These are phyloP conservation scores for Melipona quadrifasciata DNA, from an alignment of 1,140 invertebrate species.

Conservation along the genomic window DNA sequence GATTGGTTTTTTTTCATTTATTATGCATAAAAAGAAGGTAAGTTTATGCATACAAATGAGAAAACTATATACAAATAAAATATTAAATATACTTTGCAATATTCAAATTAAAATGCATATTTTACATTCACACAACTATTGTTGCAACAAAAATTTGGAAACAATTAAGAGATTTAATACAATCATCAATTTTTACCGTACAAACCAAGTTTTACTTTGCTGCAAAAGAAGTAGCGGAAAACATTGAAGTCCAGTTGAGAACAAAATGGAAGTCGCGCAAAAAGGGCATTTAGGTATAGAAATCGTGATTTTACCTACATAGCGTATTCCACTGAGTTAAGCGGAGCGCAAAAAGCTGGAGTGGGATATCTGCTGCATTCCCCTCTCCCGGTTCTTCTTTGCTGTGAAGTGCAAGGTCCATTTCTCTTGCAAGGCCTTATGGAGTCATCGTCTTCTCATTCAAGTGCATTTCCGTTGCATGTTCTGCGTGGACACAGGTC, in stretches of 20 bases:
- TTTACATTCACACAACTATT: not conserved
- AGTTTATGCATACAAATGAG: slow-evolving; percentile 25
- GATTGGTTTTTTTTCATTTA: slow-evolving; percentile 31
- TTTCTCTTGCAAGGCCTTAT: slow-evolving; percentile 31
- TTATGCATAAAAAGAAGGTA: slow-evolving; percentile 31
- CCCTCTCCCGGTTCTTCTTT: slow-evolving; percentile 35
- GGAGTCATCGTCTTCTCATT: slow-evolving; percentile 42
- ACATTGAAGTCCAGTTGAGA: not conserved
- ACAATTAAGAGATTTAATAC: not conserved
- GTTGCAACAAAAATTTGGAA: not conserved
- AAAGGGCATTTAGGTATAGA: not conserved
- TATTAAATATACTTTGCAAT: not conserved
- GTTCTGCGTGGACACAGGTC: slow-evolving; percentile 34
- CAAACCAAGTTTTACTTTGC: not conserved
- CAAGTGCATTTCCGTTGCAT: slow-evolving; percentile 40
- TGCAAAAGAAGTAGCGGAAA: not conserved
- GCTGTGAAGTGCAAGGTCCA: slow-evolving; percentile 24
- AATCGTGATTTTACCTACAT: not conserved
- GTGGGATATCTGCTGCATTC: slow-evolving; percentile 33
- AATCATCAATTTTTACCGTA: not conserved
- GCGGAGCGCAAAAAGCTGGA: slow-evolving; percentile 10
- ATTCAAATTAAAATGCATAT: slow-evolving; percentile 19
- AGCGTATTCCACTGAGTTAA: not conserved
- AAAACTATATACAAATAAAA: not conserved
- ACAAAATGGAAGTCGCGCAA: not conserved